Percentiles rank a stretch among this genome's conserved stretches.
Conservation (phyloP, 2,888 invertebrate species). For the Endotricha flammealis region DNA sequence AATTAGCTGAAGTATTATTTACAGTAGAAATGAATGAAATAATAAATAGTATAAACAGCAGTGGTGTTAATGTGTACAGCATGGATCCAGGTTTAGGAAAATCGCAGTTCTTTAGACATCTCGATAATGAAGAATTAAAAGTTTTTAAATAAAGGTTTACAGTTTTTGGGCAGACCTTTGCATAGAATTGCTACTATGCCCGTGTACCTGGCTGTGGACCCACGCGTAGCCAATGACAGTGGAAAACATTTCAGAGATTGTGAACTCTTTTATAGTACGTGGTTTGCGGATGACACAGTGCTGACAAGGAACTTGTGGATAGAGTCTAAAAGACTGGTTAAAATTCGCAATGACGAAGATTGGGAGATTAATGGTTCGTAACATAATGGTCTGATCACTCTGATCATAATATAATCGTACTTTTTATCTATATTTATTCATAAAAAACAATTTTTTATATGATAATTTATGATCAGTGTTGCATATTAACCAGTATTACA, state of each 20-base stretch:
- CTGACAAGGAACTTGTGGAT: conserved; percentile 43
- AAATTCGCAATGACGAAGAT: conserved; percentile 41
- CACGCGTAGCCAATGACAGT: conserved; percentile 36
- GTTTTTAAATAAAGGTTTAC: conserved; percentile 32
- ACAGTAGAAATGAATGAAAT: conserved; percentile 73
- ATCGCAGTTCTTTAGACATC: conserved; percentile 85
- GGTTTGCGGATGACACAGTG: conserved; percentile 53
- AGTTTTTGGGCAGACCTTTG: conserved; percentile 37
- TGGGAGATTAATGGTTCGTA: conserved; percentile 46
- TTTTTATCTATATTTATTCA: too few species aligned
- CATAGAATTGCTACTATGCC: conserved; percentile 44
- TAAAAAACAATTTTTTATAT: too few species aligned
- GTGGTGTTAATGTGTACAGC: conserved; percentile 86
- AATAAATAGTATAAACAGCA: conserved; percentile 34
- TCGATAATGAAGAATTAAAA: conserved; percentile 28
- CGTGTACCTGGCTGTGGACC: conserved; percentile 48
- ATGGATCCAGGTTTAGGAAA: conserved; percentile 90
- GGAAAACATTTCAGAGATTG: conserved; percentile 58
- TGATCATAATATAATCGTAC: too few species aligned
- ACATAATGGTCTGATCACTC: too few species aligned
- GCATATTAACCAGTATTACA: too few species aligned
- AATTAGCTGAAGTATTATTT: conserved; percentile 46
- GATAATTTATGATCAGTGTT: too few species aligned
- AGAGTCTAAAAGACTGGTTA: conserved; percentile 42
- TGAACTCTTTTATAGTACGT: conserved; percentile 48